Percentiles rank a stretch among this genome's conserved stretches.
Conservation (phyloP, 2,113 vertebrate species). For the Phyllopteryx taeniolatus region DNA sequence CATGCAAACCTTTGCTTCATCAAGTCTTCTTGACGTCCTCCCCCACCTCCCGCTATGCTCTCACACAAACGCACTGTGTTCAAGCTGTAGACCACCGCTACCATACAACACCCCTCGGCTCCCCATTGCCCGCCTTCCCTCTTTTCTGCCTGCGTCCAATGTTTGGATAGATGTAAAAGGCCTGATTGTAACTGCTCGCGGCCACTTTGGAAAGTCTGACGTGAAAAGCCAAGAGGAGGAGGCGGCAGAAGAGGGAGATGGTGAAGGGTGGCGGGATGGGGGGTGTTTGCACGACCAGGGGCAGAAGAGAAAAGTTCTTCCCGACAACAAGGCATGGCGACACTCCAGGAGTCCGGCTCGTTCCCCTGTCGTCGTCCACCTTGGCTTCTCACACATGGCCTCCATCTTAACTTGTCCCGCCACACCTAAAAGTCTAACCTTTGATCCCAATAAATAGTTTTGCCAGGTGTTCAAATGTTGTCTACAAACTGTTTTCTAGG, state of each 20-base stretch:
- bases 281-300: constrained; percentile 1
- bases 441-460: neutral
- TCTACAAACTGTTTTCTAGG: no score
- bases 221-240: constrained; percentile 62
- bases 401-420: constrained; percentile 39
- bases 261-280: constrained; percentile 27
- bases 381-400: constrained; percentile 33
- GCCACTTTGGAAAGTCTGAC: constrained; percentile 77
- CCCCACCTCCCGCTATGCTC: neutral
- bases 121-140: constrained; percentile 32
- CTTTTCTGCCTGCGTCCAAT: constrained; percentile 44
- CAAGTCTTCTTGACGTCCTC: constrained; percentile 22
- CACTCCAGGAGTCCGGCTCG: constrained; percentile 67
- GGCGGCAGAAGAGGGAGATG: constrained; percentile 39
- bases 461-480: neutral
- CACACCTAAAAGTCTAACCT: constrained; percentile 34
- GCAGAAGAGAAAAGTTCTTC: constrained; percentile 68
- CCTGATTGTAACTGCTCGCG: constrained; percentile 73
- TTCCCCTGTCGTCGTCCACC: constrained; percentile 38
- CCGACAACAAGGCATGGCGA: constrained; percentile 78
- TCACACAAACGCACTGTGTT: constrained; percentile 7
- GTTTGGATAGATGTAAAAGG: constrained; percentile 76
- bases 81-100: neutral
- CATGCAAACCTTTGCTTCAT: constrained; percentile 28
- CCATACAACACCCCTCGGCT: neutral